Conservation (phyloP, 1,140 invertebrate species). For the Arctopsyche grandis region DNA sequence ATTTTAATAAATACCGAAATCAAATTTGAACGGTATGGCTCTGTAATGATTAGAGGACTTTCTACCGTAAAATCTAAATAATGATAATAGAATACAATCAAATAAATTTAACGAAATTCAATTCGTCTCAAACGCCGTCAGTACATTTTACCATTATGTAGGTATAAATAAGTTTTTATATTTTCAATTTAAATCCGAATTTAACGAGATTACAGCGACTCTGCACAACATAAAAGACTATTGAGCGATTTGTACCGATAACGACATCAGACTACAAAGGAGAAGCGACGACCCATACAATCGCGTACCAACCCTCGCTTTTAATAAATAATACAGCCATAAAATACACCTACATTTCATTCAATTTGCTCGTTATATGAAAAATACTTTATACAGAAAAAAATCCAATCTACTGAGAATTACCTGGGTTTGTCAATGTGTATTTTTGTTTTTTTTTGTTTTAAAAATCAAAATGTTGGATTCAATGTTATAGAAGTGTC, state of each 20-base stretch:
- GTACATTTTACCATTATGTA: conserved; percentile 13
- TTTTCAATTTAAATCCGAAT: conserved; percentile 50
- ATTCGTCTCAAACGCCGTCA: background rate
- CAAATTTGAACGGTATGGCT: too few species aligned
- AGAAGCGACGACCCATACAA: background rate
- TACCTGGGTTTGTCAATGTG: too few species aligned
- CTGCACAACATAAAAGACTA: conserved; percentile 37
- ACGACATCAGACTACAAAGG: conserved; percentile 34
- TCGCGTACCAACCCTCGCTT: background rate
- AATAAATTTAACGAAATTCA: background rate
- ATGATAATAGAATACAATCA: too few species aligned
- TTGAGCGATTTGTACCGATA: conserved; percentile 30
- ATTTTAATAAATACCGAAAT: too few species aligned
- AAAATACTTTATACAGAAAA: too few species aligned
- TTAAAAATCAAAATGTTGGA: too few species aligned
- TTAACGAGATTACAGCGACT: conserved; percentile 48
- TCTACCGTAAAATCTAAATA: too few species aligned
- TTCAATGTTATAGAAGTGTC: background rate
- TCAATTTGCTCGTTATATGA: too few species aligned
- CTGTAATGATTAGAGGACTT: too few species aligned
- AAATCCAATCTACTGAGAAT: too few species aligned
- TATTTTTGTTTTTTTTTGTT: too few species aligned
- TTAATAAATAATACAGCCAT: background rate
- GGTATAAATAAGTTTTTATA: too few species aligned
- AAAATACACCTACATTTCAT: background rate